Evolutionary conservation across 2,888 invertebrate species (phyloP).

Genomic region (Caenorhabditis wallacei): DNA sequence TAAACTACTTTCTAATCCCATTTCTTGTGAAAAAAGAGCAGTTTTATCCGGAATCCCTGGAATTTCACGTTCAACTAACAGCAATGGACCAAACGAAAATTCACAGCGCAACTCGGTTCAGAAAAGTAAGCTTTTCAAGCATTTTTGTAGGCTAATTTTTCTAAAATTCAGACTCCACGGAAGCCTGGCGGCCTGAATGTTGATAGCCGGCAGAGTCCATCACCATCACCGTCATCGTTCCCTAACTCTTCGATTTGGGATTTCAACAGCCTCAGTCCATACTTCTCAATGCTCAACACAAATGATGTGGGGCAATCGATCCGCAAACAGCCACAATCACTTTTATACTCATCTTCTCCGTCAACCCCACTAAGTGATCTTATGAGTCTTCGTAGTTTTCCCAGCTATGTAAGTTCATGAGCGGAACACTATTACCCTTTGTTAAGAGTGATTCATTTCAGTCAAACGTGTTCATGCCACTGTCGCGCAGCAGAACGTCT

Average conservation of each 20-base stretch:
- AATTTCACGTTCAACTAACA: conserved; percentile 23
- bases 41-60: background rate
- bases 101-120: conserved; percentile 14
- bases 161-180: conserved; percentile 40
- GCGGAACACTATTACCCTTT: background rate
- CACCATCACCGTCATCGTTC: conserved; percentile 9
- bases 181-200: conserved; percentile 25
- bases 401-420: conserved; percentile 31
- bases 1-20: conserved; percentile 19
- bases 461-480: background rate
- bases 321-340: background rate
- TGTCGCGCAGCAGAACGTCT: conserved; percentile 48
- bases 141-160: no score
- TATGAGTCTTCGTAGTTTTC: conserved; percentile 31
- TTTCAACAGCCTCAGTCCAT: conserved; percentile 28
- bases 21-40: conserved; percentile 6
- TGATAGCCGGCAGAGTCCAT: background rate
- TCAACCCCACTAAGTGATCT: conserved; percentile 23
- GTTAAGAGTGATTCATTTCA: background rate
- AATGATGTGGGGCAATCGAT: background rate
- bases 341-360: conserved; percentile 17
- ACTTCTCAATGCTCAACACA: conserved; percentile 49
- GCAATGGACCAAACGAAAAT: conserved; percentile 34
- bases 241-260: conserved; percentile 23
- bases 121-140: conserved; percentile 34